phyloP scores from a whole-genome alignment of 1,140 invertebrate species.

The Cylas formicarius region DNA sequence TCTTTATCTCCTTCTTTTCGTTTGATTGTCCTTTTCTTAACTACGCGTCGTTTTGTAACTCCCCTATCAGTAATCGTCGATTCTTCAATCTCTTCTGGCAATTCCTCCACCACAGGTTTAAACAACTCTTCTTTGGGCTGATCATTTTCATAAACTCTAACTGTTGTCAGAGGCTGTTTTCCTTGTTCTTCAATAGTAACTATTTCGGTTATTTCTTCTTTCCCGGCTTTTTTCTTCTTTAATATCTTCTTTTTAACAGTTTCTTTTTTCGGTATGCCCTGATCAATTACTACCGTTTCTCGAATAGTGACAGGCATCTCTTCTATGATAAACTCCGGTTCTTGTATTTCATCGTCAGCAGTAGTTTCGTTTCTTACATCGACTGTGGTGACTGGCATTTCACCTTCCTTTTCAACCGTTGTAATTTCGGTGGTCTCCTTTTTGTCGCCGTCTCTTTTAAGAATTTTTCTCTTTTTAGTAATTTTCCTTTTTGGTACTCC shows the following conservation, averaged over 20 bases:
- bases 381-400: conserved; percentile 34
- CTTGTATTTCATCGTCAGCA: conserved; percentile 29
- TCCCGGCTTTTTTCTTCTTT: conserved; percentile 35
- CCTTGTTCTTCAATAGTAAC: conserved; percentile 40
- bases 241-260: conserved; percentile 35
- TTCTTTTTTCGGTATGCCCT: conserved; percentile 31
- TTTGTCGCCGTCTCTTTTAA: conserved; percentile 43
- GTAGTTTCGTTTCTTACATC: conserved; percentile 38
- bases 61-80: conserved; percentile 30
- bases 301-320: conserved; percentile 38
- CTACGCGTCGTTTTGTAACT: conserved; percentile 25
- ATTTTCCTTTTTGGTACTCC: conserved; percentile 34
- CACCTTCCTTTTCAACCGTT: conserved; percentile 44
- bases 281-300: conserved; percentile 33
- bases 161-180: conserved; percentile 37
- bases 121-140: conserved; percentile 33
- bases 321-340: conserved; percentile 34
- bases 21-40: conserved; percentile 37
- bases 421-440: conserved; percentile 44
- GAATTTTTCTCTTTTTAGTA: conserved; percentile 38
- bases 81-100: conserved; percentile 28
- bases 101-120: conserved; percentile 35
- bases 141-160: conserved; percentile 36
- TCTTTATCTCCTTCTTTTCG: conserved; percentile 37
- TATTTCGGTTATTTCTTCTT: conserved; percentile 38